Percentiles rank a stretch among this genome's conserved stretches.
Conservation (phyloP, 2,797 vertebrate genomes). For the Caiman crocodilus region DNA sequence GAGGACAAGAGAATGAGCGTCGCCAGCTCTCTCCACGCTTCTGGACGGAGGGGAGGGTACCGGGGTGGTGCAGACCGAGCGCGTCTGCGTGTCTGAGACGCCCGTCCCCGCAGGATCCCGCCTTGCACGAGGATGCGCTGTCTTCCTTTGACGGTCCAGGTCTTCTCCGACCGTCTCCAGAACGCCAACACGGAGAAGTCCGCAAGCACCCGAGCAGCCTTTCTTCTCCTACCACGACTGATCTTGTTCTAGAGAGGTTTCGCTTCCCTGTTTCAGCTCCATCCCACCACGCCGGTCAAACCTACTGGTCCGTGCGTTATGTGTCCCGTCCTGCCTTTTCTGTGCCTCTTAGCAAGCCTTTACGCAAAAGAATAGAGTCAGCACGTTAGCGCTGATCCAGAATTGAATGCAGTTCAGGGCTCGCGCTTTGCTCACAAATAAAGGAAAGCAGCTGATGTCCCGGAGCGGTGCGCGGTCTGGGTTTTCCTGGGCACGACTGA, state of each 20-base stretch:
- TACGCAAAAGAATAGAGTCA: neutral
- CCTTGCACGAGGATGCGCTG: neutral
- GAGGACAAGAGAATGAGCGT: neutral
- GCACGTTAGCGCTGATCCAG: neutral
- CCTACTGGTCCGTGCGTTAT: neutral
- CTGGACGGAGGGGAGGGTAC: neutral
- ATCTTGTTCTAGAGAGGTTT: neutral
- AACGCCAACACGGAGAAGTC: neutral
- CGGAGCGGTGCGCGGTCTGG: neutral
- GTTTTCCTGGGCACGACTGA: conserved; percentile 39
- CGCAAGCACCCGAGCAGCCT: neutral
- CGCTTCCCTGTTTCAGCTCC: neutral
- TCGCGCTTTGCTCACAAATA: neutral
- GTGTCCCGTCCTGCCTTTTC: neutral
- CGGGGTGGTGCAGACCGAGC: neutral
- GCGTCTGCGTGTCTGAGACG: too few relatives aligned
- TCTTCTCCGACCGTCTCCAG: neutral
- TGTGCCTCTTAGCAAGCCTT: neutral
- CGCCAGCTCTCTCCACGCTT: neutral
- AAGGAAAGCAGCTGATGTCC: neutral
- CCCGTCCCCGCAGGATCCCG: neutral
- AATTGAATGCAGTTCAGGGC: neutral
- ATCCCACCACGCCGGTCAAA: neutral
- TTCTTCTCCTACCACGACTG: neutral
- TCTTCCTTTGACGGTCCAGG: neutral